phyloP scores from a whole-genome alignment of 2,797 vertebrate species.

The Arremon brunneinucha region DNA sequence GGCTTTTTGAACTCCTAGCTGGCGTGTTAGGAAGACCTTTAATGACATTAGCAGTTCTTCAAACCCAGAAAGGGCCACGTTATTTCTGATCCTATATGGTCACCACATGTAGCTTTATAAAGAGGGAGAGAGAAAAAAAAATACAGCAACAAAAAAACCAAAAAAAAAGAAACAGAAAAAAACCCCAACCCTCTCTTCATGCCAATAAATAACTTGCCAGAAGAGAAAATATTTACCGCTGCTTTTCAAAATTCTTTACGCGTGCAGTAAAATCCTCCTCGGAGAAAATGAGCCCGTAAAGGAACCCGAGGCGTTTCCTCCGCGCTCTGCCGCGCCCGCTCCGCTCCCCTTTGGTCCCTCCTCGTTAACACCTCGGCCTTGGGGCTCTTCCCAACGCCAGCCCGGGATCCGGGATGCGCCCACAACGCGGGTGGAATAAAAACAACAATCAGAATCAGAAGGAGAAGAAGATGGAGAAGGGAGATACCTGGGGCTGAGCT shows the following conservation, averaged over 20 bases:
- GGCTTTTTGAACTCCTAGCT: slow-evolving; percentile 64
- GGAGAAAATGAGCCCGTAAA: slow-evolving; percentile 64
- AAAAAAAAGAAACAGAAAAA: not conserved
- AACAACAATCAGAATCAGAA: not conserved
- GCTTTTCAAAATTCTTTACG: slow-evolving; percentile 67
- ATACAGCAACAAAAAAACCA: not conserved
- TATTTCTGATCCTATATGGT: slow-evolving; percentile 67
- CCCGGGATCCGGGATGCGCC: not conserved
- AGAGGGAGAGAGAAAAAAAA: not conserved
- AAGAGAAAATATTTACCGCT: slow-evolving; percentile 72
- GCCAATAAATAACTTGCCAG: slow-evolving; percentile 63
- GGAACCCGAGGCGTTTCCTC: slow-evolving; percentile 23
- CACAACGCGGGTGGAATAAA: rapidly evolving
- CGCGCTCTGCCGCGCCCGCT: not conserved
- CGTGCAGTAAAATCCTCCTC: slow-evolving; percentile 60
- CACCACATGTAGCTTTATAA: slow-evolving; percentile 69
- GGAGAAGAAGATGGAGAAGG: not conserved
- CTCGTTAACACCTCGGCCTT: slow-evolving; percentile 8
- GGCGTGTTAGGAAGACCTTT: slow-evolving; percentile 67
- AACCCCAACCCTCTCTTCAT: not conserved
- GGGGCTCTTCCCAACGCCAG: not conserved
- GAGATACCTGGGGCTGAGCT: slow-evolving; percentile 24
- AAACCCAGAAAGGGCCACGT: slow-evolving; percentile 66
- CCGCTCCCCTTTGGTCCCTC: not conserved
- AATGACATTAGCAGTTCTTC: slow-evolving; percentile 74